These are phyloP conservation scores for Saccopteryx bilineata DNA, from an alignment of 2,113 vertebrate genomes.

Conservation along the genomic window DNA sequence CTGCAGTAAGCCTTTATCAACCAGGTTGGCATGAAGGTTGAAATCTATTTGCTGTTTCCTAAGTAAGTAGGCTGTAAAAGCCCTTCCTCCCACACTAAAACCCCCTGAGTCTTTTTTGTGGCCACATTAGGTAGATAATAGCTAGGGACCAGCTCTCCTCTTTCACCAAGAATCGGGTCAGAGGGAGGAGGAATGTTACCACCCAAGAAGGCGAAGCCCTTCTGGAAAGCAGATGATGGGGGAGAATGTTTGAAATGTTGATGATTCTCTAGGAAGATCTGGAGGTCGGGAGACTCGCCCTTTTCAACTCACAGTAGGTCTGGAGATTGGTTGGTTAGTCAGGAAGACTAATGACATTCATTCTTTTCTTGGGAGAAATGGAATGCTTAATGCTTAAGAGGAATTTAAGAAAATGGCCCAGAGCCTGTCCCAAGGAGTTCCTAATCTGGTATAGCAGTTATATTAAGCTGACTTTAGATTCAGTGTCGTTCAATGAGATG, in stretches of 20 bases:
- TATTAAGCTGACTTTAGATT: conserved; percentile 30
- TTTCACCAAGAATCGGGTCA: conserved; percentile 1
- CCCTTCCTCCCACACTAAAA: not conserved
- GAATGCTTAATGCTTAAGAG: not conserved
- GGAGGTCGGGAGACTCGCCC: not conserved
- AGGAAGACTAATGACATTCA: not conserved
- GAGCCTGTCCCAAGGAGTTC: not conserved
- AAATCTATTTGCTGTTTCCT: not conserved
- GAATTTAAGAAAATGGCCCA: not conserved
- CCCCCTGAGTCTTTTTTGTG: not conserved
- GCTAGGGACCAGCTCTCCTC: not conserved
- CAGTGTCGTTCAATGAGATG: not conserved
- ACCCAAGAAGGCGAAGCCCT: not conserved
- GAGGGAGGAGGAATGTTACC: not conserved
- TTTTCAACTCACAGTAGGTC: not conserved
- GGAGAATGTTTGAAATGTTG: not conserved
- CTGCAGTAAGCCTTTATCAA: not conserved
- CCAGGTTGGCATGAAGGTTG: not conserved
- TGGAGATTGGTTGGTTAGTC: not conserved
- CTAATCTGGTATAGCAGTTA: not conserved
- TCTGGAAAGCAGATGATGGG: conserved; percentile 29
- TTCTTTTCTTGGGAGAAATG: not conserved
- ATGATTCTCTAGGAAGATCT: not conserved
- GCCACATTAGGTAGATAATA: not conserved
- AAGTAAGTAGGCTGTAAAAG: not conserved